Percentiles rank a stretch among this genome's conserved stretches.
Conservation (phyloP, 23 tunicate species). For the Styela clava region DNA sequence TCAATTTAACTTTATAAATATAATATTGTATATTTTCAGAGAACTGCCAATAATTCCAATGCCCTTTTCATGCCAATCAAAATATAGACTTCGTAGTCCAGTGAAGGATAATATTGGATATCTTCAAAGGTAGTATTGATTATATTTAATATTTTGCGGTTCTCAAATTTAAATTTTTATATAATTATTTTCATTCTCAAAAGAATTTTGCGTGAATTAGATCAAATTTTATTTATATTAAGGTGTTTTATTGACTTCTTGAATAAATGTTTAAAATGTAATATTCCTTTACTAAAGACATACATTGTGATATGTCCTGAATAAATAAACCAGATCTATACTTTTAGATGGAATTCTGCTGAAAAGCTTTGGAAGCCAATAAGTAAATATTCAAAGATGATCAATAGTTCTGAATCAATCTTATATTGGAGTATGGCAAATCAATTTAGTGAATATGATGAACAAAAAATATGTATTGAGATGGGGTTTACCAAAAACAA, state of each 20-base stretch:
- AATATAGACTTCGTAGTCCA: background rate
- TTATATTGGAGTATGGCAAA: conserved; percentile 17
- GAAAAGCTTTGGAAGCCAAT: background rate
- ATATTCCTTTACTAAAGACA: background rate
- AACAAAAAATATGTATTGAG: background rate
- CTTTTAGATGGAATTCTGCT: background rate
- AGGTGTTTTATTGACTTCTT: too few relatives aligned
- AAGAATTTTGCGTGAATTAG: too few relatives aligned
- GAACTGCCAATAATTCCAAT: background rate
- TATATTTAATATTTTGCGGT: background rate
- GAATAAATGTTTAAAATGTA: background rate
- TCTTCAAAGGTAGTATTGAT: background rate
- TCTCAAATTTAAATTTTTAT: too few relatives aligned
- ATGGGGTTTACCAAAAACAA: too few relatives aligned
- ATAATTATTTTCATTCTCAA: too few relatives aligned
- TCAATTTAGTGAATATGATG: background rate
- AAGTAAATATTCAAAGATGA: background rate
- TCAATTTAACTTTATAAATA: too few relatives aligned
- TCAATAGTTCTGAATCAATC: background rate
- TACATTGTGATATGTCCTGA: too few relatives aligned
- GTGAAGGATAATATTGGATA: background rate
- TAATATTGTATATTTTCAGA: background rate
- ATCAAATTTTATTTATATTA: too few relatives aligned
- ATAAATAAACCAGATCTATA: too few relatives aligned
- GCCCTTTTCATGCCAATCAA: background rate